Evolutionary conservation across 1,140 invertebrate species (phyloP).

Genomic region (Nylanderia fulva): DNA sequence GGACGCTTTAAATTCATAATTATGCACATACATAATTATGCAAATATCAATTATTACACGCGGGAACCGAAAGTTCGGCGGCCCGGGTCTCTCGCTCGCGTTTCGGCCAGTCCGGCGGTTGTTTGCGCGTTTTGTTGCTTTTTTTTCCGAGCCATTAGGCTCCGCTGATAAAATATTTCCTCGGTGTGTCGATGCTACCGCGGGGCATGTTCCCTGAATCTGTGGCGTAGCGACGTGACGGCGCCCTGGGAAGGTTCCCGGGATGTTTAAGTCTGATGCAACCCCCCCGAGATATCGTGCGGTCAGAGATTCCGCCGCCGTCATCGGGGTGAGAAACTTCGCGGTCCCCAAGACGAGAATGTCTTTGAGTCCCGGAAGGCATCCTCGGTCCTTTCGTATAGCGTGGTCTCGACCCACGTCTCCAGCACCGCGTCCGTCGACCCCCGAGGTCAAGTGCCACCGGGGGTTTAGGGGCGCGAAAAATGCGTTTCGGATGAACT

Average conservation of each 20-base stretch:
- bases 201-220: slow-evolving; percentile 33
- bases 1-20: slow-evolving; percentile 75
- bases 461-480: slow-evolving; percentile 65
- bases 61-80: slow-evolving; percentile 62
- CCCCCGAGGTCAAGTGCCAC: slow-evolving; percentile 52
- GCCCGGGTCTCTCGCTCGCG: slow-evolving; percentile 61
- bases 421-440: slow-evolving; percentile 42
- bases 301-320: slow-evolving; percentile 83
- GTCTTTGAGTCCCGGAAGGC: slow-evolving; percentile 84
- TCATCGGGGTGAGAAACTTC: slow-evolving; percentile 81
- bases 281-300: slow-evolving; percentile 81
- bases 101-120: slow-evolving; percentile 34
- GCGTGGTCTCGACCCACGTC: slow-evolving; percentile 37
- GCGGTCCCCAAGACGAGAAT: slow-evolving; percentile 83
- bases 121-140: neutral
- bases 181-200: slow-evolving; percentile 26
- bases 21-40: slow-evolving; percentile 75
- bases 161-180: slow-evolving; percentile 57
- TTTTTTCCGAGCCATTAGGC: slow-evolving; percentile 53
- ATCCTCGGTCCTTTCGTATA: slow-evolving; percentile 71
- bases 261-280: slow-evolving; percentile 81
- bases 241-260: slow-evolving; percentile 33
- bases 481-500: slow-evolving; percentile 75
- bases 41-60: slow-evolving; percentile 73
- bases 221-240: slow-evolving; percentile 28